Conservation (phyloP, 2,888 invertebrate genomes). For the Pantelozetes paolii region DNA sequence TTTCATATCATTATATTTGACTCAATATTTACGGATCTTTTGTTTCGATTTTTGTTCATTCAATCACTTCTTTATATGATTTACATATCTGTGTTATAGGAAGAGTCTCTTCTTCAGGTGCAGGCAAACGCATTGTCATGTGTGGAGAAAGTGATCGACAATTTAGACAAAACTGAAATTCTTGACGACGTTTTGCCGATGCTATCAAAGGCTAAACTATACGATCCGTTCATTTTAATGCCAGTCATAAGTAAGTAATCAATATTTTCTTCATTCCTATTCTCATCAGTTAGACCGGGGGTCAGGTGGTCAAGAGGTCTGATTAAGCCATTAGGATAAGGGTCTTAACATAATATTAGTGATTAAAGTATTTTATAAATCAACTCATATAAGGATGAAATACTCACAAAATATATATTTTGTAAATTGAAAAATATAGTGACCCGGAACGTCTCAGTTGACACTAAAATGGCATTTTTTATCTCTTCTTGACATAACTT, state of each 20-base stretch:
- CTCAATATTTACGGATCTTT: constrained; percentile 1
- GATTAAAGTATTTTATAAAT: too few species aligned
- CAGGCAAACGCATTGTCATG: constrained; percentile 54
- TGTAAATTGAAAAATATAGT: too few species aligned
- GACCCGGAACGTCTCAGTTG: too few species aligned
- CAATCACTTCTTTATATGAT: constrained; percentile 8
- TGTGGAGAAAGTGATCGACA: constrained; percentile 70
- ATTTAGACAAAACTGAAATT: constrained; percentile 79
- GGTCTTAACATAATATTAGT: too few species aligned
- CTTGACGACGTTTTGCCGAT: constrained; percentile 86
- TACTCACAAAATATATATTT: too few species aligned
- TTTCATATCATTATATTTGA: background rate
- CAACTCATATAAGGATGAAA: too few species aligned
- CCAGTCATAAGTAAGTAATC: constrained; percentile 83
- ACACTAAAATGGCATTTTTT: too few species aligned
- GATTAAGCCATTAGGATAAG: too few species aligned
- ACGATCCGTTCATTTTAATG: constrained; percentile 81
- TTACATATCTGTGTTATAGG: constrained; percentile 3
- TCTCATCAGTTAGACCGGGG: background rate
- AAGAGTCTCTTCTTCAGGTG: constrained; percentile 49
- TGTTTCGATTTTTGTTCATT: constrained; percentile 28
- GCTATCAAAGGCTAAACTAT: constrained; percentile 74
- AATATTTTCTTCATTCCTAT: background rate
- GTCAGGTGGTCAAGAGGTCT: too few species aligned
- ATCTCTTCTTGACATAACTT: too few species aligned